Conservation (phyloP, 2,113 vertebrate genomes). For the Todiramphus chloris region DNA sequence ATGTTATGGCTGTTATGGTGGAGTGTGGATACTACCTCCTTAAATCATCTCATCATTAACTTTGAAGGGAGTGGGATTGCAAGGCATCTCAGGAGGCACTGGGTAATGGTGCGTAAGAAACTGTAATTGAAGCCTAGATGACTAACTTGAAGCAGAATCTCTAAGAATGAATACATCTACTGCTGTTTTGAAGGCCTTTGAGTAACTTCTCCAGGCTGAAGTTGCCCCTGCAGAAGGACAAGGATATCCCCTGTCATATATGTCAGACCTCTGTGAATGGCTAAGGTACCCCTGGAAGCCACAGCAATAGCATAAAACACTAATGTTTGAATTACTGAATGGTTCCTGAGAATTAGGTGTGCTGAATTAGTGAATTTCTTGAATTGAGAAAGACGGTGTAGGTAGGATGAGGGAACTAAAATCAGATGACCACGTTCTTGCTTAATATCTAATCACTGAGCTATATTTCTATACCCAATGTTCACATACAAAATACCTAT, state of each 20-base stretch:
- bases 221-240: neutral
- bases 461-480: neutral
- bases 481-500: neutral
- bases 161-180: neutral
- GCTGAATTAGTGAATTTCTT: neutral
- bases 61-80: rapidly evolving
- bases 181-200: neutral
- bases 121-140: neutral
- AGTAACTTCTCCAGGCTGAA: neutral
- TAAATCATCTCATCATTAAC: neutral
- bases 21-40: rapidly evolving
- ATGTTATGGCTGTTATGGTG: too few relatives aligned
- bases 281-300: neutral
- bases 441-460: neutral
- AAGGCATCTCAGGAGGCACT: neutral
- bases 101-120: neutral
- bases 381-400: neutral
- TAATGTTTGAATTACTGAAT: neutral
- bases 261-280: neutral
- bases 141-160: neutral
- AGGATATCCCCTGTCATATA: neutral
- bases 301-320: neutral
- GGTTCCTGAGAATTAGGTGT: neutral
- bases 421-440: neutral
- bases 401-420: neutral